Conservation (phyloP, 2,888 invertebrate species). For the Thelaira solivaga region DNA sequence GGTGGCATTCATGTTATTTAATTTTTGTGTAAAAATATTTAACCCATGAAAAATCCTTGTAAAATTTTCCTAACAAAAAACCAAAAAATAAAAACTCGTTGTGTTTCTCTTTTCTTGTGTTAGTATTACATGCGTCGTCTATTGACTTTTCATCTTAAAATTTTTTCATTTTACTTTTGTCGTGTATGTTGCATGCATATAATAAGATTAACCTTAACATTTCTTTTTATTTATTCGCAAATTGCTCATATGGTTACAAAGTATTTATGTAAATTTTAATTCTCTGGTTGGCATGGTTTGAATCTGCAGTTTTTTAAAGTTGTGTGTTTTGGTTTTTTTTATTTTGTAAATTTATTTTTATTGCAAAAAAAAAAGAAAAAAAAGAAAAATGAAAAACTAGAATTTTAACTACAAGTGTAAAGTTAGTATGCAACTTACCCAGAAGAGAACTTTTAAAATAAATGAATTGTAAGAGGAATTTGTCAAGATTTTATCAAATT, state of each 20-base stretch:
- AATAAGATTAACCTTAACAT: slow-evolving; percentile 56
- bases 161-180: not conserved
- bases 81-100: no score
- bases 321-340: not conserved
- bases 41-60: slow-evolving; percentile 33
- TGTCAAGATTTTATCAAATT: no score
- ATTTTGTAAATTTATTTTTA: not conserved
- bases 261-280: slow-evolving; percentile 52
- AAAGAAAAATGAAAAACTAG: no score
- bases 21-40: slow-evolving; percentile 32
- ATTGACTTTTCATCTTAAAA: slow-evolving; percentile 15
- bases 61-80: slow-evolving; percentile 3
- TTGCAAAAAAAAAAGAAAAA: no score
- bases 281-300: not conserved
- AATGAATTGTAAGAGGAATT: no score
- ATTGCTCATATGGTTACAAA: slow-evolving; percentile 36
- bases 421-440: no score
- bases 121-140: not conserved
- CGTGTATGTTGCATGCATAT: slow-evolving; percentile 10
- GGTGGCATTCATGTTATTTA: slow-evolving; percentile 37
- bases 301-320: not conserved
- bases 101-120: not conserved
- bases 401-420: no score
- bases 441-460: no score
- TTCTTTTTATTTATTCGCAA: not conserved